These are phyloP conservation scores for Eupelmus urozonus DNA, from an alignment of 2,888 invertebrate genomes.

Conservation along the genomic window DNA sequence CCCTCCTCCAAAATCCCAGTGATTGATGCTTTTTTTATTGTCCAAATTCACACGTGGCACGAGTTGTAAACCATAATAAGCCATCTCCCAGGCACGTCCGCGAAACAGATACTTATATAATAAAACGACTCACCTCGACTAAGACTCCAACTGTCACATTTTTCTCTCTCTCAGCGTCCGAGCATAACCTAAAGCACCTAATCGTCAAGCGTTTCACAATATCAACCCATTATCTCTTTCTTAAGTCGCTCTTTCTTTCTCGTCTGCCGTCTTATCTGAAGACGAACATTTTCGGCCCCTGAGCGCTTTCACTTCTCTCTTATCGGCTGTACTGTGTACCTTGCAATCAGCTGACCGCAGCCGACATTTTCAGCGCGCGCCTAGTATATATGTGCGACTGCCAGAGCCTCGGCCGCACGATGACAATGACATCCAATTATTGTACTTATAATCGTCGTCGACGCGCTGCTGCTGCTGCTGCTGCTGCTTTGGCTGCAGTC, in stretches of 20 bases:
- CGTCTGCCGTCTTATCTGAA: too few species aligned
- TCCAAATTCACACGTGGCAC: constrained; percentile 32
- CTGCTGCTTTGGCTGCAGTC: neutral
- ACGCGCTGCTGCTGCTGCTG: neutral
- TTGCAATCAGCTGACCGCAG: constrained; percentile 41
- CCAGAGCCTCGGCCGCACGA: too few species aligned
- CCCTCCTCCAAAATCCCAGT: neutral
- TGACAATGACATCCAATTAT: constrained; percentile 16
- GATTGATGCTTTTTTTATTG: constrained; percentile 23
- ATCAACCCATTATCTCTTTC: constrained; percentile 43
- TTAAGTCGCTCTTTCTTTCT: too few species aligned
- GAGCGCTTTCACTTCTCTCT: neutral
- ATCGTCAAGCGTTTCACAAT: constrained; percentile 43
- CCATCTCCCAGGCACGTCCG: neutral
- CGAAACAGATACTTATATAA: constrained; percentile 45
- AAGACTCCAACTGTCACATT: constrained; percentile 30
- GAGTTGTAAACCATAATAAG: constrained; percentile 31
- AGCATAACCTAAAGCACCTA: constrained; percentile 45
- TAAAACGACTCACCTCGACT: constrained; percentile 43
- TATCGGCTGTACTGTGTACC: constrained; percentile 16
- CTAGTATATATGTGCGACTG: too few species aligned
- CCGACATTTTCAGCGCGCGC: constrained; percentile 36
- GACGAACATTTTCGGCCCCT: constrained; percentile 36
- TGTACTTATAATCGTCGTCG: neutral
- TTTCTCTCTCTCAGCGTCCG: constrained; percentile 8